A percentile compares a stretch with the other conserved stretches of the same genome.
phyloP scores from a whole-genome alignment of 2,113 vertebrate genomes.

The Struthidea cinerea region DNA sequence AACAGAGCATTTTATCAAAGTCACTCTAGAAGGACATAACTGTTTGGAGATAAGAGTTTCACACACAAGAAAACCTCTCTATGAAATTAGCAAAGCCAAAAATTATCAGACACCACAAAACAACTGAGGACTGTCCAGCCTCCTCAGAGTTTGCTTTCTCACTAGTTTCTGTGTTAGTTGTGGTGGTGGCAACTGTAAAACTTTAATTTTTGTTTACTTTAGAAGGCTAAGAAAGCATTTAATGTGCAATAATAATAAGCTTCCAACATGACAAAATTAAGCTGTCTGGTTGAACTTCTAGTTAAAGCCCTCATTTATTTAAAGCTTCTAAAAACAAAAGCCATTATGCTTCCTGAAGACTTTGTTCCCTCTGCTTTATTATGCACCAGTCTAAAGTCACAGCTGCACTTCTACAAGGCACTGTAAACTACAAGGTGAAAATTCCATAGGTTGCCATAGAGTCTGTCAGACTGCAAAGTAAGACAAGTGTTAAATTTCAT shows the following conservation, averaged over 20 bases:
- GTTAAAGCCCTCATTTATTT: not conserved
- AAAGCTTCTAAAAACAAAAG: constrained; percentile 8
- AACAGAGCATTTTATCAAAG: not conserved
- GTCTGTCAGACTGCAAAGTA: not conserved
- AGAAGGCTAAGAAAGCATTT: not conserved
- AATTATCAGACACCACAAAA: not conserved
- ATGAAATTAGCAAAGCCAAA: not conserved
- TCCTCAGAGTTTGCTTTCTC: not conserved
- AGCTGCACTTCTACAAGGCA: not conserved
- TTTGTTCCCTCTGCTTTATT: not conserved
- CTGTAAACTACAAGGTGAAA: not conserved
- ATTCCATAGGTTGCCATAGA: not conserved
- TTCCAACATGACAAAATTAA: not conserved
- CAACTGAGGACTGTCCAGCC: not conserved
- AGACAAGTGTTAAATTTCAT: not conserved
- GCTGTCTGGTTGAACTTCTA: not conserved
- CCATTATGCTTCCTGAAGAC: not conserved
- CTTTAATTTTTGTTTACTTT: not conserved
- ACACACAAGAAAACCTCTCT: not conserved
- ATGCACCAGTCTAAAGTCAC: constrained; percentile 6
- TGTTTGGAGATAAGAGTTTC: not conserved
- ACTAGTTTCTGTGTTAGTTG: not conserved
- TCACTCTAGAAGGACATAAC: not conserved
- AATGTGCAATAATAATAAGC: not conserved
- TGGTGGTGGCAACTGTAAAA: not conserved